Evolutionary conservation across 2,113 vertebrate species (phyloP).

Genomic region (Phrynosoma blainvillii): DNA sequence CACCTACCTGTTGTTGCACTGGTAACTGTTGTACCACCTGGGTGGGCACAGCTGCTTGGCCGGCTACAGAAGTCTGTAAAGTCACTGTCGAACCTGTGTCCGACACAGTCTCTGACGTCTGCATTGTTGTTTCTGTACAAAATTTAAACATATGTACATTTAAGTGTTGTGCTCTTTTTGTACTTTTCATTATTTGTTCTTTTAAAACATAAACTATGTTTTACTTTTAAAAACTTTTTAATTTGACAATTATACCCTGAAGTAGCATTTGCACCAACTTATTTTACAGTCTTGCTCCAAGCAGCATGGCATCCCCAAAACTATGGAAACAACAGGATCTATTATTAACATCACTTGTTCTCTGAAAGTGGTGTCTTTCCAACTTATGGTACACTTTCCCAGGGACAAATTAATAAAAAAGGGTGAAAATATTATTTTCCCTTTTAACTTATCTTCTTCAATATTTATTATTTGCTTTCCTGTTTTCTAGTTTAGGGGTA

Average conservation of each 20-base stretch:
- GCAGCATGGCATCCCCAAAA: background rate
- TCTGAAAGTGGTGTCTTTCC: background rate
- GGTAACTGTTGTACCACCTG: constrained; percentile 85
- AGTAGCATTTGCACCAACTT: background rate
- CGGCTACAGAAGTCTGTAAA: constrained; percentile 85
- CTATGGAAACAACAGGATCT: background rate
- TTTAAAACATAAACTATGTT: background rate
- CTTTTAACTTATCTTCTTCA: background rate
- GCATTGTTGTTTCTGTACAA: constrained; percentile 81
- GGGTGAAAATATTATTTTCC: background rate
- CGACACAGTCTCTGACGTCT: constrained; percentile 84
- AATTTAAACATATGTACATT: constrained; percentile 52
- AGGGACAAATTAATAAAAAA: background rate
- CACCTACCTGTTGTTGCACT: constrained; percentile 83
- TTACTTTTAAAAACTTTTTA: background rate
- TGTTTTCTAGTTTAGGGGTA: background rate
- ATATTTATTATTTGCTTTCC: background rate
- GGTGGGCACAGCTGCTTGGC: constrained; percentile 84
- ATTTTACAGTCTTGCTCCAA: background rate
- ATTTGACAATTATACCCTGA: background rate
- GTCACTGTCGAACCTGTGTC: constrained; percentile 86
- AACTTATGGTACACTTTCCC: background rate
- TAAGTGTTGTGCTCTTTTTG: constrained; percentile 40
- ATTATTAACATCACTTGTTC: background rate
- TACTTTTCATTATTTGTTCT: background rate